Evolutionary conservation across 2,113 vertebrate genomes (phyloP), one percentile per base, ranked within the genome.

Genomic region (Cephalopholis sonnerati): DNA sequence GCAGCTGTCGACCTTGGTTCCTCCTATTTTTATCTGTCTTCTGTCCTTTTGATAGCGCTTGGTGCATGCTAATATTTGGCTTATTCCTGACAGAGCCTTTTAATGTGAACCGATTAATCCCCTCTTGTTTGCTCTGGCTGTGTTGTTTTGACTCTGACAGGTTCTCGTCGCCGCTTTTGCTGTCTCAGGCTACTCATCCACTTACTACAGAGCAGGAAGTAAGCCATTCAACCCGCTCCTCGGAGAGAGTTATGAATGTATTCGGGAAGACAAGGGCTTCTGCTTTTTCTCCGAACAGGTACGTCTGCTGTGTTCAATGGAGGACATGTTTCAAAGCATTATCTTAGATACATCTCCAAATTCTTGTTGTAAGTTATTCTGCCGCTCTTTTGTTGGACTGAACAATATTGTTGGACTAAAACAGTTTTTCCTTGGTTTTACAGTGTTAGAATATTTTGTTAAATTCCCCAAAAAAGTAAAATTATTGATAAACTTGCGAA

Each of bases 211-310:
- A 96, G 98, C 98, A 89, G 98, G 98, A 96, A 99, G 98, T 93
- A 99, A 99, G 95, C 98, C 98, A 93, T 99, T 99, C 95, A 99
- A 99, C 92, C 98, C 98, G 36, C 92, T 99, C 68, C 98, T 99
- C 6, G 98, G 98, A 89, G 98, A 99, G 94, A 98, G 97, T 1
- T 99, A 99, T 0, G 98, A 99, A 95, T 98, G 97, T 95, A 97
- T 99, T 86, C 95, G 98, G 86, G 98, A 99, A 94, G 98, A 99
- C 93, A 99, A 99, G 94, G 98, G 98, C 91, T 97, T 99, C 94
- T 96, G 98, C 90, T 99, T 99, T 94, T 97, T 99, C 93, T 97
- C 98, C 22, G 98, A 99, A 91, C 98, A 99, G 96, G 98, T 98
- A 93, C 20, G 53, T n/a, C 20, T 36, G 18, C 51, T 7, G 13